Percentiles rank a stretch among this genome's conserved stretches.
Conservation (phyloP, 2,797 vertebrate genomes). For the Trachops cirrhosus region DNA sequence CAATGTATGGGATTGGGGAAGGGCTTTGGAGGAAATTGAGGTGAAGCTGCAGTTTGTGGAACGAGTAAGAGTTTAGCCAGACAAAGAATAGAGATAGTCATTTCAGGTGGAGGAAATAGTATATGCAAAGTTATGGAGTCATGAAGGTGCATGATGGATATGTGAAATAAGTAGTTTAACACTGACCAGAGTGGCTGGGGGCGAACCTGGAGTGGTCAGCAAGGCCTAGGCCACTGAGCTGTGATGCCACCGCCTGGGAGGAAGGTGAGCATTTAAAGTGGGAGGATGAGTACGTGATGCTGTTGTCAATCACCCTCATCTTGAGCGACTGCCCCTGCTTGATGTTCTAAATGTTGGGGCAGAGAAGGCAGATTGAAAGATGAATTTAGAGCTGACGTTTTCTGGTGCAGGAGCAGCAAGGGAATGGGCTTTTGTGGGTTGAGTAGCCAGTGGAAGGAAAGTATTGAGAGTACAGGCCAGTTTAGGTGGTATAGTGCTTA, state of each 20-base stretch:
- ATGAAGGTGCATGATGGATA: neutral
- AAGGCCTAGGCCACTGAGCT: neutral
- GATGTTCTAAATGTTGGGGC: neutral
- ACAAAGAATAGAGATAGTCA: neutral
- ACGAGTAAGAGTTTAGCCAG: neutral
- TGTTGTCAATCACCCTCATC: neutral
- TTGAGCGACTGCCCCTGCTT: neutral
- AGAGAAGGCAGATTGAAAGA: neutral
- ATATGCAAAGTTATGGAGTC: neutral
- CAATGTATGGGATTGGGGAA: neutral
- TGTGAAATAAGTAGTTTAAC: neutral
- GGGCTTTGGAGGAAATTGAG: conserved; percentile 22
- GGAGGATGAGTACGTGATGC: neutral
- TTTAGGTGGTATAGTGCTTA: neutral
- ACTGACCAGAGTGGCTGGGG: neutral
- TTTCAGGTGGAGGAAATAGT: neutral
- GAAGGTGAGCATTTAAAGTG: neutral
- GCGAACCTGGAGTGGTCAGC: neutral
- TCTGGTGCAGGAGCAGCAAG: neutral
- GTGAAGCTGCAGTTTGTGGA: neutral
- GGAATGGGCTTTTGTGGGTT: neutral
- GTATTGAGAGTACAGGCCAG: neutral
- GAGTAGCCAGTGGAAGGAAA: neutral
- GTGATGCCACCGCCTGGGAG: neutral
- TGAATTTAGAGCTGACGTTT: neutral